phyloP scores from a whole-genome alignment of 2,113 vertebrate genomes.

The Rhinoderma darwinii region DNA sequence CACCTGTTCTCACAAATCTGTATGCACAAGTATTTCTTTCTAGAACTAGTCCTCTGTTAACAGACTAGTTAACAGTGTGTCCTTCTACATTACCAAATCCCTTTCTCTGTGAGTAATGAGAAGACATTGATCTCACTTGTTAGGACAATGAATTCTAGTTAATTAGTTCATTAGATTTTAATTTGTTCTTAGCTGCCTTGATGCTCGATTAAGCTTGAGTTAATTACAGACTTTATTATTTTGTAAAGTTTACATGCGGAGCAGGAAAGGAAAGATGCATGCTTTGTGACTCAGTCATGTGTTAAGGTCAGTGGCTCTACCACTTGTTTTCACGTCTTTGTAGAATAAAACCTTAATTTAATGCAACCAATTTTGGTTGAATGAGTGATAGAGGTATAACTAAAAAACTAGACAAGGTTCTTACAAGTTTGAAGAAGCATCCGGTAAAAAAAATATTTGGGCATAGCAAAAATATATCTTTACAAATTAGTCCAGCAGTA shows the following conservation, averaged over 20 bases:
- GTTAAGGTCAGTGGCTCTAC: conserved; percentile 5
- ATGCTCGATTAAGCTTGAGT: conserved; percentile 72
- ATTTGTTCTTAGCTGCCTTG: conserved; percentile 67
- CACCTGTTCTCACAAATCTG: too few relatives aligned
- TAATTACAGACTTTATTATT: conserved; percentile 74
- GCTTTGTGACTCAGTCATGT: not conserved
- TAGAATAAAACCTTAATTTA: not conserved
- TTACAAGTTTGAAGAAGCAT: too few relatives aligned
- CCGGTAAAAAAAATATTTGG: too few relatives aligned
- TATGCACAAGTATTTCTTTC: too few relatives aligned
- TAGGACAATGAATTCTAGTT: conserved; percentile 63
- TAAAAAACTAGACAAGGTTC: too few relatives aligned
- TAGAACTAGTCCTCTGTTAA: too few relatives aligned
- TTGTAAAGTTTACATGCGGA: conserved; percentile 64
- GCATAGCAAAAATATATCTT: too few relatives aligned
- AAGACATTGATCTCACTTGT: conserved; percentile 73
- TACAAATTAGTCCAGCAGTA: too few relatives aligned
- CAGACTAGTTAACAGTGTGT: not conserved
- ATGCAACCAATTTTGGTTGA: too few relatives aligned
- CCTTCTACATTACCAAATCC: conserved; percentile 45
- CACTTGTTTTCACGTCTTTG: not conserved
- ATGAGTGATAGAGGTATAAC: too few relatives aligned
- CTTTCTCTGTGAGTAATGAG: conserved; percentile 65
- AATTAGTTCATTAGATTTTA: conserved; percentile 70
- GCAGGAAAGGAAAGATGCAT: conserved; percentile 21